Conservation (phyloP, 2,113 vertebrate species). For the Lucifuga dentata region DNA sequence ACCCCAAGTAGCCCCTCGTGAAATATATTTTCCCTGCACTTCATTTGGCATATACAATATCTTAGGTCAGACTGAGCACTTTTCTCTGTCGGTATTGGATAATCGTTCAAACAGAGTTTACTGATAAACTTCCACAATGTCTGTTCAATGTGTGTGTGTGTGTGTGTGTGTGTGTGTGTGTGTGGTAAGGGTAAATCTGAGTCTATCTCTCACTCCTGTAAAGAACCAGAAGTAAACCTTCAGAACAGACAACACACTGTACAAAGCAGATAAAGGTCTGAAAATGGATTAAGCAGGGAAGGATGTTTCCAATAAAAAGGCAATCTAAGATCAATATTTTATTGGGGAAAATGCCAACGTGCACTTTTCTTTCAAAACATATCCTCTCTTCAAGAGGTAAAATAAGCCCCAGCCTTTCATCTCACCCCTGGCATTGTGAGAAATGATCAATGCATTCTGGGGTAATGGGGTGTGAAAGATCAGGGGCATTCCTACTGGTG, state of each 20-base stretch:
- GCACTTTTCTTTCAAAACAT: slow-evolving; percentile 20
- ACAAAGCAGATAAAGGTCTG: slow-evolving; percentile 4
- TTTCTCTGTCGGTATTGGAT: slow-evolving; percentile 2
- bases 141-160: not conserved
- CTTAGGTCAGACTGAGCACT: slow-evolving; percentile 1
- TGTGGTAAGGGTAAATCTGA: too few species aligned
- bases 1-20: slow-evolving; percentile 16
- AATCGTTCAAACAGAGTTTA: slow-evolving; percentile 35
- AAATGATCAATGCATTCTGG: slow-evolving; percentile 42
- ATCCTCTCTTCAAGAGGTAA: slow-evolving; percentile 1
- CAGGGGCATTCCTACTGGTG: slow-evolving; percentile 17
- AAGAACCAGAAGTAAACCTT: slow-evolving; percentile 1
- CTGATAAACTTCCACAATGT: slow-evolving; percentile 1
- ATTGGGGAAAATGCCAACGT: slow-evolving; percentile 27
- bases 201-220: not conserved
- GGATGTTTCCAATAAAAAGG: slow-evolving; percentile 17
- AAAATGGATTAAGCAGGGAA: slow-evolving; percentile 13
- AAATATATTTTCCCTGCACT: slow-evolving; percentile 34
- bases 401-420: slow-evolving; percentile 27
- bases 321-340: slow-evolving; percentile 51
- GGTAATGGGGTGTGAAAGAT: slow-evolving; percentile 41
- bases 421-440: slow-evolving; percentile 33
- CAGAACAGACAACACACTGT: not conserved
- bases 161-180: slow-evolving; percentile 1
- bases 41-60: slow-evolving; percentile 11